Percentiles rank a stretch among this genome's conserved stretches.
Conservation (phyloP, 1,140 invertebrate genomes). For the Drosophila pandora region DNA sequence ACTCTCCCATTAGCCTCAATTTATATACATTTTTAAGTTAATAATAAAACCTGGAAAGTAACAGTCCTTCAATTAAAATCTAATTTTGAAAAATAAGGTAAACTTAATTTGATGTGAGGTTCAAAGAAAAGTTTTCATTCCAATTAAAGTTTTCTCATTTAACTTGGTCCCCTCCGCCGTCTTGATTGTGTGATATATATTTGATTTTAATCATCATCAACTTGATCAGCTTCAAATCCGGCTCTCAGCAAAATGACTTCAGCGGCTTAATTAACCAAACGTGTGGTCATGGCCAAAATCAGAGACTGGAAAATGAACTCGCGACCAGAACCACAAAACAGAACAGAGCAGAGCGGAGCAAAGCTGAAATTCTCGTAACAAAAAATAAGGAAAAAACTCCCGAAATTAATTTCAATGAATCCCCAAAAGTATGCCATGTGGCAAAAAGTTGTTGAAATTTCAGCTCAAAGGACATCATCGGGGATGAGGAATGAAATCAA, state of each 20-base stretch:
- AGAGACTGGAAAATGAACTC: slow-evolving; percentile 43
- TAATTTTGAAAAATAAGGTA: slow-evolving; percentile 13
- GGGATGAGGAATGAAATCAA: slow-evolving; percentile 16
- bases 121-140: slow-evolving; percentile 11
- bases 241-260: slow-evolving; percentile 6
- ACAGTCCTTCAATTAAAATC: slow-evolving; percentile 19
- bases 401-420: slow-evolving; percentile 40
- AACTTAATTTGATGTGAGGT: neutral
- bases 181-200: slow-evolving; percentile 1
- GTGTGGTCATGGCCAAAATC: slow-evolving; percentile 40
- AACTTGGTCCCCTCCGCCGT: slow-evolving; percentile 16
- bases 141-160: slow-evolving; percentile 45
- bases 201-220: slow-evolving; percentile 24
- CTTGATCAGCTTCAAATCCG: slow-evolving; percentile 22
- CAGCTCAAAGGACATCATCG: slow-evolving; percentile 7
- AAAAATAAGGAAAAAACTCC: slow-evolving; percentile 23
- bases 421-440: slow-evolving; percentile 49
- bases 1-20: neutral
- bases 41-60: neutral
- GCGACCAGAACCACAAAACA: slow-evolving; percentile 23
- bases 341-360: neutral
- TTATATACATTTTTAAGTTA: neutral
- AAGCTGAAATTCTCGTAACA: neutral
- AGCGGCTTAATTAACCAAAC: slow-evolving; percentile 48
- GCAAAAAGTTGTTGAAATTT: slow-evolving; percentile 50